Conservation (phyloP, 2,888 invertebrate genomes). For the Blastobasis adustella region DNA sequence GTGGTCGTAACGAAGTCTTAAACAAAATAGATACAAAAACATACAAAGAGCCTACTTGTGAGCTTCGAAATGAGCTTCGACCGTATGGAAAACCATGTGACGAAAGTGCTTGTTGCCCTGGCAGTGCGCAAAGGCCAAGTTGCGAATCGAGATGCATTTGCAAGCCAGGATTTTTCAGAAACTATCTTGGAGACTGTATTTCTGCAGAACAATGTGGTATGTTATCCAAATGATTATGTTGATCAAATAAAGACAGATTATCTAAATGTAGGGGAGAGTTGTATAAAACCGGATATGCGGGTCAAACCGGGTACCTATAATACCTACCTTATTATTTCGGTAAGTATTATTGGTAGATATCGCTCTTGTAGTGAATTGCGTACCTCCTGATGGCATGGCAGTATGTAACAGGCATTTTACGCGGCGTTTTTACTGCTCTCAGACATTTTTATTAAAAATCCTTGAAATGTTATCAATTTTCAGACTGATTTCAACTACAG, state of each 20-base stretch:
- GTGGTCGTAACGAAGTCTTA: not conserved
- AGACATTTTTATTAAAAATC: slow-evolving; percentile 15
- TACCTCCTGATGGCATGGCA: not conserved
- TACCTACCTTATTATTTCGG: not conserved
- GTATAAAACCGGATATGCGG: not conserved
- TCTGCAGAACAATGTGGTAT: slow-evolving; percentile 28
- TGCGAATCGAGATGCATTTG: slow-evolving; percentile 33
- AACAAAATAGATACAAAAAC: not conserved
- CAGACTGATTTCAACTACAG: too few relatives aligned
- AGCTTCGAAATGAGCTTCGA: slow-evolving; percentile 13
- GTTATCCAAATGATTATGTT: slow-evolving; percentile 1
- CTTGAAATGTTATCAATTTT: slow-evolving; percentile 18
- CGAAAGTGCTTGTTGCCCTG: slow-evolving; percentile 25
- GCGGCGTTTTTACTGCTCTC: too few relatives aligned
- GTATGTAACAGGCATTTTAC: too few relatives aligned
- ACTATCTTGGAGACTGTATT: slow-evolving; percentile 27
- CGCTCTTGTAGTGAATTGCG: not conserved
- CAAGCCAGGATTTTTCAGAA: slow-evolving; percentile 26
- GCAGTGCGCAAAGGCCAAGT: slow-evolving; percentile 25
- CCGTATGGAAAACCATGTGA: slow-evolving; percentile 23
- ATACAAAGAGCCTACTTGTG: not conserved
- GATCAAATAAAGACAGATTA: not conserved
- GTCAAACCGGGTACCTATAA: too few relatives aligned
- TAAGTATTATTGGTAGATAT: not conserved
- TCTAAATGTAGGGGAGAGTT: not conserved